phyloP scores from a whole-genome alignment of 92 coral and sea anemone genomes.

The Actinostola sp. region DNA sequence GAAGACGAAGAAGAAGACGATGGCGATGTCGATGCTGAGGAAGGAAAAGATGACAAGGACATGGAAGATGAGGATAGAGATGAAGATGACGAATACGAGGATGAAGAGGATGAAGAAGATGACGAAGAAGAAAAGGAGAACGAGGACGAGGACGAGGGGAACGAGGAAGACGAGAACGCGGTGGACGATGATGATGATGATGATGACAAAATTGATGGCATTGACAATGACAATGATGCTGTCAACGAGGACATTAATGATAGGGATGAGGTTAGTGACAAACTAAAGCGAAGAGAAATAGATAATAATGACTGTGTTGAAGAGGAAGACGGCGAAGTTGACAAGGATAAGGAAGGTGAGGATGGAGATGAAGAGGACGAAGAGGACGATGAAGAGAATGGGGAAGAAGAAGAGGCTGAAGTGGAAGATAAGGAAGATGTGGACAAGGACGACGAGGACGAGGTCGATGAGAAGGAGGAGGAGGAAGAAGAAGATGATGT shows the following conservation, averaged over 20 bases:
- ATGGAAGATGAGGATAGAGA: neutral
- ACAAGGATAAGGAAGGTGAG: too few relatives aligned
- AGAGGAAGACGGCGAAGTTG: neutral
- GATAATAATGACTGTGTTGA: neutral
- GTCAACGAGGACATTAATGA: neutral
- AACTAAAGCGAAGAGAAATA: too few relatives aligned
- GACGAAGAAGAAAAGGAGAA: neutral
- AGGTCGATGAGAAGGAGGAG: neutral
- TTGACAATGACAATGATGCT: neutral
- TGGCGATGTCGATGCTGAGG: neutral
- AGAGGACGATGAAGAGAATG: neutral
- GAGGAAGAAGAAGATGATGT: neutral
- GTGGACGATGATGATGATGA: slow-evolving; percentile 5
- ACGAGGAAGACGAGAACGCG: too few relatives aligned
- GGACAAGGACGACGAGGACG: neutral
- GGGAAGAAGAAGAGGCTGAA: neutral
- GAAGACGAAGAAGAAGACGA: too few relatives aligned
- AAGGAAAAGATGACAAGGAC: neutral
- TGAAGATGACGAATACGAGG: neutral
- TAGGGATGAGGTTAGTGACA: neutral
- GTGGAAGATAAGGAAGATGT: neutral
- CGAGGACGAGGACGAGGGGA: neutral
- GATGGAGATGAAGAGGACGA: neutral
- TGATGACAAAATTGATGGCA: neutral
- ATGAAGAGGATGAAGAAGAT: neutral